A percentile compares a stretch with the other conserved stretches of the same genome.
Evolutionary conservation across 2,888 invertebrate genomes (phyloP).

Genomic region (Netelia inedita): DNA sequence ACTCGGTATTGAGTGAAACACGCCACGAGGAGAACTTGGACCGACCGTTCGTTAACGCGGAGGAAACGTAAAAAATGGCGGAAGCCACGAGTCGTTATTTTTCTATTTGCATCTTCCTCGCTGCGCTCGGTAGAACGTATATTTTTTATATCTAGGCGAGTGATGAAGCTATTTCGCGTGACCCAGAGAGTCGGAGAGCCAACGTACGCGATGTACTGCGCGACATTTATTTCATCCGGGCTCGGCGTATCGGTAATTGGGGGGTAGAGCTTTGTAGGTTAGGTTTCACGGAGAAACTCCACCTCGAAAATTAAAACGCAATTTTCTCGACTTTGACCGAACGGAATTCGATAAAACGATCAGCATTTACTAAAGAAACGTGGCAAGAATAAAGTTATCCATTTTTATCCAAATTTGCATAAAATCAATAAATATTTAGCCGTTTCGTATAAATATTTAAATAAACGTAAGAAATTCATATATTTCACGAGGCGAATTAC

Average conservation of each 20-base stretch:
- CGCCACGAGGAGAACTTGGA: conserved; percentile 12
- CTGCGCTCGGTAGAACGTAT: not conserved
- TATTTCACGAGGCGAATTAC: not conserved
- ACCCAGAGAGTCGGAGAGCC: conserved; percentile 44
- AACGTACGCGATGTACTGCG: not conserved
- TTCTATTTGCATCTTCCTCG: conserved; percentile 41
- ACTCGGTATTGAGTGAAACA: not conserved
- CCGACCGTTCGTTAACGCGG: conserved; percentile 17
- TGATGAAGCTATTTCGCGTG: conserved; percentile 14
- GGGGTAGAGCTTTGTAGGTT: conserved; percentile 29
- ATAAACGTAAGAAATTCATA: not conserved
- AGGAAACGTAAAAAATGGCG: conserved; percentile 23
- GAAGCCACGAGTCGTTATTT: conserved; percentile 33
- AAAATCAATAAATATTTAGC: not conserved
- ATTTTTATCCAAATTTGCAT: not conserved
- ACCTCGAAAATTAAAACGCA: conserved; percentile 1
- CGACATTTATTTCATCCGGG: not conserved
- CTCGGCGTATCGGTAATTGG: not conserved
- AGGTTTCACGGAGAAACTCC: not conserved
- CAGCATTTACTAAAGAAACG: not conserved
- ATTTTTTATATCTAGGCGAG: not conserved
- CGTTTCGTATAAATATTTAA: not conserved
- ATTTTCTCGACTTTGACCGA: conserved; percentile 1
- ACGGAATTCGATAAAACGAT: not conserved
- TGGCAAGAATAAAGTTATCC: not conserved